These are phyloP conservation scores for Arrhopalites spinosus DNA, from an alignment of 2,888 invertebrate species.

Conservation along the genomic window DNA sequence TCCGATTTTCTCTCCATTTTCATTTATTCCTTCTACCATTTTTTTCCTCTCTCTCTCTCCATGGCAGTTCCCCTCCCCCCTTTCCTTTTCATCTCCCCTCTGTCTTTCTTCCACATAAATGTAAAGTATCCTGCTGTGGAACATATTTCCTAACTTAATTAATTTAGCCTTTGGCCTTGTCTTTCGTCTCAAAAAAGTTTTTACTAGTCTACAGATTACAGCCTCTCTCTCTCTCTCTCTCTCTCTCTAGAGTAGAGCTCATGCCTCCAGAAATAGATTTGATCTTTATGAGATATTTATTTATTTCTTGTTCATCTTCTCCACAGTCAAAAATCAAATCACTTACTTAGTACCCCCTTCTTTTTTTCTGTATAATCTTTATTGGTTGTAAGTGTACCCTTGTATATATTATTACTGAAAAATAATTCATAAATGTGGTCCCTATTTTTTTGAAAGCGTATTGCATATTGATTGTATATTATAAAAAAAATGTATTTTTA, in stretches of 20 bases:
- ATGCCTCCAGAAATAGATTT: constrained; percentile 11
- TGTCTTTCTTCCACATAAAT: neutral
- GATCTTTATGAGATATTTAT: constrained; percentile 3
- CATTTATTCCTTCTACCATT: constrained; percentile 35
- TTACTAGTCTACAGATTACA: no score
- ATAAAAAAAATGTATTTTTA: no score
- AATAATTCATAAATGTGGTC: no score
- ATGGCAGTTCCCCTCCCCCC: constrained; percentile 10
- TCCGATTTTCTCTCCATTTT: constrained; percentile 34
- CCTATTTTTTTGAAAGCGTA: no score
- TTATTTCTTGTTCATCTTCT: neutral
- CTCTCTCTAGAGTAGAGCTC: neutral
- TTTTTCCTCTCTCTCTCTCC: constrained; percentile 12
- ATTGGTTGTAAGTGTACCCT: no score
- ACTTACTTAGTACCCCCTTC: neutral
- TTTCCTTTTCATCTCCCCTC: constrained; percentile 23
- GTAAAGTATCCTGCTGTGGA: constrained; percentile 37
- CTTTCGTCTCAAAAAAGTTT: constrained; percentile 9
- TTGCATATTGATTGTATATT: no score
- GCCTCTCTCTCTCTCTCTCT: neutral
- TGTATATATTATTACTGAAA: no score
- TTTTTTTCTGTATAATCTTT: no score
- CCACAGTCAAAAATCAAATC: neutral
- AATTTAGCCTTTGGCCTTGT: constrained; percentile 36
- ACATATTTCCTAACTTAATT: constrained; percentile 38